These are phyloP conservation scores for Paracentrotus lividus DNA, from an alignment of 53 echinoderm and acorn worm species.

Conservation along the genomic window DNA sequence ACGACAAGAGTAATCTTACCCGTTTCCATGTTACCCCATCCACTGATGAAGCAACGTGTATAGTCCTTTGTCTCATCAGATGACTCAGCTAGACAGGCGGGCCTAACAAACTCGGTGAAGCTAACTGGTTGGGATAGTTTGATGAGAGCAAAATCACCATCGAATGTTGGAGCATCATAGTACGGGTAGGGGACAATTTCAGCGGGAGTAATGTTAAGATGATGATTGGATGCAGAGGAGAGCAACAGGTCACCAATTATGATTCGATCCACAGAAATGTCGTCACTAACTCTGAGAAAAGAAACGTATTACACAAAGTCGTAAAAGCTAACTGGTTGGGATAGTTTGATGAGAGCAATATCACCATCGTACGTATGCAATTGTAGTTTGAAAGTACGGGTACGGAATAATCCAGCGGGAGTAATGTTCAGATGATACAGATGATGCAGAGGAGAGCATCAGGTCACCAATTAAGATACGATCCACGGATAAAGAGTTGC, in stretches of 20 bases:
- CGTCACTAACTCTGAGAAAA: too few species aligned
- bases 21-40: conserved; percentile 66
- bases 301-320: too few species aligned
- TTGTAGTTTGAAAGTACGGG: not conserved
- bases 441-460: conserved; percentile 25
- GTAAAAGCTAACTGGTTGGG: conserved; percentile 65
- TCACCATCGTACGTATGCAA: conserved; percentile 57
- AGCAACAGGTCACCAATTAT: conserved; percentile 55
- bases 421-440: not conserved
- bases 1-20: conserved; percentile 47
- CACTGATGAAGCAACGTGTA: conserved; percentile 39
- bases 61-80: conserved; percentile 73
- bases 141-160: conserved; percentile 81
- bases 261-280: not conserved
- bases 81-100: conserved; percentile 79
- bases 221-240: conserved; percentile 40
- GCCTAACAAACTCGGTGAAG: conserved; percentile 77
- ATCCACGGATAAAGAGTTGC: not conserved
- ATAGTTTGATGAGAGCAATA: conserved; percentile 80
- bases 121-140: conserved; percentile 66
- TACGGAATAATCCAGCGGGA: not conserved
- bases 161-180: not conserved
- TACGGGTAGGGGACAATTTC: conserved; percentile 8
- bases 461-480: conserved; percentile 54
- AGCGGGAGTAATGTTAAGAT: not conserved